Conservation (phyloP, 2,888 invertebrate genomes). For the Sturmia bella region DNA sequence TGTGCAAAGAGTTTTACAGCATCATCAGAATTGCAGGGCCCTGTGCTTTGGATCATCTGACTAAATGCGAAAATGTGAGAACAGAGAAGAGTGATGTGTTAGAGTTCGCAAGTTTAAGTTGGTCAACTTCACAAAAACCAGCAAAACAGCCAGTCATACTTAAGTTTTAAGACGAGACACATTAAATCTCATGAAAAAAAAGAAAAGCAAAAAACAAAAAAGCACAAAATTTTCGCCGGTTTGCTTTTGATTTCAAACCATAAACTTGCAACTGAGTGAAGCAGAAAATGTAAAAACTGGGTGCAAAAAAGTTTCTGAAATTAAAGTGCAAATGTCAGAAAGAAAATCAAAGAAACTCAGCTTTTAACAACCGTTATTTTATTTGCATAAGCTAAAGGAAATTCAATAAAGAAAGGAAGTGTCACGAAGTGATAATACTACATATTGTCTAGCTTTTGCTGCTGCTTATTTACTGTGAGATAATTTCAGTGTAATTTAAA, state of each 20-base stretch:
- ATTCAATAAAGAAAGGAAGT: slow-evolving; percentile 46
- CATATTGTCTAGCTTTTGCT: slow-evolving; percentile 28
- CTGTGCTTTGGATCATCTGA: slow-evolving; percentile 26
- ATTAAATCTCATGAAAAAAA: slow-evolving; percentile 18
- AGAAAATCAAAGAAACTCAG: slow-evolving; percentile 28
- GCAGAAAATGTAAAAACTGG: slow-evolving; percentile 10
- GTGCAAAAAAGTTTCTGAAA: background rate
- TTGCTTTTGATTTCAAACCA: slow-evolving; percentile 35
- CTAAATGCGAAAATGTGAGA: slow-evolving; percentile 49
- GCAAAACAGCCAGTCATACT: slow-evolving; percentile 46
- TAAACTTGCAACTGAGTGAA: slow-evolving; percentile 12
- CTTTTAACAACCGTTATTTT: slow-evolving; percentile 34
- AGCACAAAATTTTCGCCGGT: slow-evolving; percentile 47
- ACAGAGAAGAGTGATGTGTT: slow-evolving; percentile 59
- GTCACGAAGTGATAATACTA: slow-evolving; percentile 19
- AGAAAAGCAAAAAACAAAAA: slow-evolving; percentile 15
- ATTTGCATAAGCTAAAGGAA: slow-evolving; percentile 24
- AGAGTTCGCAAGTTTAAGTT: slow-evolving; percentile 67
- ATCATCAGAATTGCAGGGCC: slow-evolving; percentile 22
- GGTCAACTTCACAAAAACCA: slow-evolving; percentile 58
- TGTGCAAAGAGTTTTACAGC: too few relatives aligned
- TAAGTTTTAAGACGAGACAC: slow-evolving; percentile 62
- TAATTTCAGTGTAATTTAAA: slow-evolving; percentile 51
- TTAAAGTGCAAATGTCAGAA: slow-evolving; percentile 43
- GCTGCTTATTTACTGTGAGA: slow-evolving; percentile 11